These are phyloP conservation scores for Scelioninae gen. 1 DNA, from an alignment of 2,888 invertebrate genomes.

Conservation along the genomic window DNA sequence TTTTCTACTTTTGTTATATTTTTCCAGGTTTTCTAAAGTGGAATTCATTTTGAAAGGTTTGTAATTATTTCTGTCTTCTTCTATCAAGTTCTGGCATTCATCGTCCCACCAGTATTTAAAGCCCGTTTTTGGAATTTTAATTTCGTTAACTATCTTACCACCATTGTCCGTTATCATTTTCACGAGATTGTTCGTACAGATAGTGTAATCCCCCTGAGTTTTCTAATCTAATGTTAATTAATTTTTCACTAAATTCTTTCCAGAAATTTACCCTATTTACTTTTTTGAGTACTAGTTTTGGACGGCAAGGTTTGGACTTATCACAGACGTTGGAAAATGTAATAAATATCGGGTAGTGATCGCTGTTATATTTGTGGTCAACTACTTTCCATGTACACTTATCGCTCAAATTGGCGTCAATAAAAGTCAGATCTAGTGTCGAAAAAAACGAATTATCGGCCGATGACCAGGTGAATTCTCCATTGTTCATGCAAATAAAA, in stretches of 20 bases:
- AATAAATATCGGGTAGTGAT: constrained; percentile 24
- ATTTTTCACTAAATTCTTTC: background rate
- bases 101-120: no score
- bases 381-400: constrained; percentile 18
- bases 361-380: constrained; percentile 23
- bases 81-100: no score
- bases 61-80: no score
- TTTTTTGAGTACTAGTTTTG: constrained; percentile 6
- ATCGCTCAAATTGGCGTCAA: background rate
- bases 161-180: no score
- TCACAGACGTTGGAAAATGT: constrained; percentile 13
- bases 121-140: no score
- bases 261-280: constrained; percentile 3
- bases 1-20: no score
- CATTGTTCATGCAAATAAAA: constrained; percentile 22
- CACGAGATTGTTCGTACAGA: no score
- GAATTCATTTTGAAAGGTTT: no score
- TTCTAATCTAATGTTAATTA: no score
- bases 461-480: constrained; percentile 8
- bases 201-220: no score
- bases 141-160: no score
- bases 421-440: constrained; percentile 15
- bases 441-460: constrained; percentile 8
- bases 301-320: constrained; percentile 14
- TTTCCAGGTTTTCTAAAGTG: no score